A percentile compares a stretch with the other conserved stretches of the same genome.
These are phyloP conservation scores for Hydra vulgaris DNA, from an alignment of 30 jellyfish, hydroid and myxozoan species.

Conservation along the genomic window DNA sequence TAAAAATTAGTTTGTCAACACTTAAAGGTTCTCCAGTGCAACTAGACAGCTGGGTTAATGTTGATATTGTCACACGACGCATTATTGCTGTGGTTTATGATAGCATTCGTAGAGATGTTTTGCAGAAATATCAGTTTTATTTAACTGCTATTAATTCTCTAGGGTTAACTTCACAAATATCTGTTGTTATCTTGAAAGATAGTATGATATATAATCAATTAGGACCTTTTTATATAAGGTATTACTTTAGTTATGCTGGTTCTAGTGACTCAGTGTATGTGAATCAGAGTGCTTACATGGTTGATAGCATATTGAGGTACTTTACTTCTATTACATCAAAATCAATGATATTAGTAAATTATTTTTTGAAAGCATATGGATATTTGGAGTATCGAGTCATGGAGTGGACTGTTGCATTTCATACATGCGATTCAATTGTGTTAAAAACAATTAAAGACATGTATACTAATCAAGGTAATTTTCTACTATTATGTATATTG, in stretches of 20 bases:
- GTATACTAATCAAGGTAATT: constrained; percentile 5
- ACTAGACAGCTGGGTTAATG: constrained; percentile 31
- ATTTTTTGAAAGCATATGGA: constrained; percentile 10
- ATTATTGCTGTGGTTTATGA: constrained; percentile 40
- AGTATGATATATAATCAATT: constrained; percentile 9
- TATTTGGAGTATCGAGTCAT: constrained; percentile 19
- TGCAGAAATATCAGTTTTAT: constrained; percentile 21
- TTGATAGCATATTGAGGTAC: constrained; percentile 4
- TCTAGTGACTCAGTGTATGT: constrained; percentile 13
- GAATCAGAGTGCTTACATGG: constrained; percentile 22
- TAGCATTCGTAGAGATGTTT: constrained; percentile 12
- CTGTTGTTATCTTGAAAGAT: constrained; percentile 18
- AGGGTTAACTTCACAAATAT: constrained; percentile 37
- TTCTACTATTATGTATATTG: neutral
- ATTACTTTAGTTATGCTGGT: constrained; percentile 13
- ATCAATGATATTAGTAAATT: constrained; percentile 4
- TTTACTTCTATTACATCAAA: constrained; percentile 19
- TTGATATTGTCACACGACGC: constrained; percentile 1
- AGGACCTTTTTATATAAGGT: constrained; percentile 58
- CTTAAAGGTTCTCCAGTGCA: neutral
- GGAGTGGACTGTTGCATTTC: constrained; percentile 35
- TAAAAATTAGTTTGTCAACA: neutral
- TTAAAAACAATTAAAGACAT: neutral
- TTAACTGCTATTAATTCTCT: constrained; percentile 53
- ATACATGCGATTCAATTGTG: constrained; percentile 25